These are phyloP conservation scores for Heteractis magnifica DNA, from an alignment of 92 coral and sea anemone species.

Conservation along the genomic window DNA sequence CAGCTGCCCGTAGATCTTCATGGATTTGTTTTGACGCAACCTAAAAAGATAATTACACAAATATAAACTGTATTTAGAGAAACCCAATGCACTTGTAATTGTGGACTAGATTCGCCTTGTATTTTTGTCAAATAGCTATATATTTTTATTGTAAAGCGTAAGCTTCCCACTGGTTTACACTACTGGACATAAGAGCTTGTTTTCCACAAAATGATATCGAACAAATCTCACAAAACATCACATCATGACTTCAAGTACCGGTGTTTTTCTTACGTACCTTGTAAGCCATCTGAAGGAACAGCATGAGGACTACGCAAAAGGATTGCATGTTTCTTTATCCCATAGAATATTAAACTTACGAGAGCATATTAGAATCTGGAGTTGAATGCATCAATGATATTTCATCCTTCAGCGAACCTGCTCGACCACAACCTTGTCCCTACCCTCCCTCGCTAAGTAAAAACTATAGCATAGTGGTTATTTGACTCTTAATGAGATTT, in stretches of 20 bases:
- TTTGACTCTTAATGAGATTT: too few species aligned
- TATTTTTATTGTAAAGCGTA: too few species aligned
- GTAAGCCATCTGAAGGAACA: neutral
- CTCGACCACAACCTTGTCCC: neutral
- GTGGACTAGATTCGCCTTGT: too few species aligned
- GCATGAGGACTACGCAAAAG: neutral
- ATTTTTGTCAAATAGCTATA: too few species aligned
- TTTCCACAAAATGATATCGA: too few species aligned
- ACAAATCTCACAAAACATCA: too few species aligned
- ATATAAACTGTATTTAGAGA: neutral
- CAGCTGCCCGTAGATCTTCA: neutral
- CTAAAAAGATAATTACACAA: neutral
- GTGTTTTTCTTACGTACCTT: neutral
- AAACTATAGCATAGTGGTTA: too few species aligned
- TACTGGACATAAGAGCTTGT: too few species aligned
- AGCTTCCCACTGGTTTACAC: too few species aligned
- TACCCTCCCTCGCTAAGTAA: neutral
- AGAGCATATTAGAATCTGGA: neutral
- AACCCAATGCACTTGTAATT: too few species aligned
- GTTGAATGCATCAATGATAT: neutral
- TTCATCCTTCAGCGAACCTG: neutral
- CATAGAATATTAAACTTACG: neutral
- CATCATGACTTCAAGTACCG: too few species aligned
- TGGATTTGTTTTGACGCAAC: neutral
- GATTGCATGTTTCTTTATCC: neutral